Conservation (phyloP, 2,797 vertebrate species). For the Oryzias sinensis region DNA sequence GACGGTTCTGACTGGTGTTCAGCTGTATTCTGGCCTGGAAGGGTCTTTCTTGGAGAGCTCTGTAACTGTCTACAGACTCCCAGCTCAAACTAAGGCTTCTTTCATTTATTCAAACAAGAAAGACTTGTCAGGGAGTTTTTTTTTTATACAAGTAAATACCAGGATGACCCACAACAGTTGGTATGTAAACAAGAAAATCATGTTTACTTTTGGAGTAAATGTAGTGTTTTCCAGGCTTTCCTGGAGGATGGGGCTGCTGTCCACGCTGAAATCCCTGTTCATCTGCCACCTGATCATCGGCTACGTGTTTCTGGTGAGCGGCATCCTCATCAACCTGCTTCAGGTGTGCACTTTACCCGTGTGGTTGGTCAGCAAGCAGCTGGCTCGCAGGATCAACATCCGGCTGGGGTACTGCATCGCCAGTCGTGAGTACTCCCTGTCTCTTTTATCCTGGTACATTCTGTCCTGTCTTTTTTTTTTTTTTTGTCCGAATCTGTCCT, state of each 20-base stretch:
- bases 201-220: neutral
- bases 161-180: slow-evolving; percentile 4
- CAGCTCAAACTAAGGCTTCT: slow-evolving; percentile 43
- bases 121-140: slow-evolving; percentile 34
- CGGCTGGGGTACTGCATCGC: slow-evolving; percentile 87
- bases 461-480: neutral
- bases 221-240: neutral
- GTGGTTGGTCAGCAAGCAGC: slow-evolving; percentile 89
- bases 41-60: slow-evolving; percentile 9
- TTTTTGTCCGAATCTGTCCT: neutral
- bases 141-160: slow-evolving; percentile 25
- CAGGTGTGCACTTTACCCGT: slow-evolving; percentile 88
- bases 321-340: slow-evolving; percentile 88
- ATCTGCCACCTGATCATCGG: slow-evolving; percentile 89
- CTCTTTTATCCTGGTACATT: neutral
- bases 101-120: slow-evolving; percentile 35
- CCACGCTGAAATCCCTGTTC: slow-evolving; percentile 90
- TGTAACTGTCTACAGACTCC: slow-evolving; percentile 8
- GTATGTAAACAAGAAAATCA: neutral
- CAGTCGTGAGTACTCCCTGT: slow-evolving; percentile 85
- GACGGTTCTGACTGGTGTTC: neutral
- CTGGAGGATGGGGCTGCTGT: slow-evolving; percentile 84
- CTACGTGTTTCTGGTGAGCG: slow-evolving; percentile 92
- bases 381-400: slow-evolving; percentile 91
- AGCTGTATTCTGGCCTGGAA: neutral